Percentiles rank a stretch among this genome's conserved stretches.
Conservation (phyloP, 2,888 invertebrate species). For the Mactromeris polynyma region DNA sequence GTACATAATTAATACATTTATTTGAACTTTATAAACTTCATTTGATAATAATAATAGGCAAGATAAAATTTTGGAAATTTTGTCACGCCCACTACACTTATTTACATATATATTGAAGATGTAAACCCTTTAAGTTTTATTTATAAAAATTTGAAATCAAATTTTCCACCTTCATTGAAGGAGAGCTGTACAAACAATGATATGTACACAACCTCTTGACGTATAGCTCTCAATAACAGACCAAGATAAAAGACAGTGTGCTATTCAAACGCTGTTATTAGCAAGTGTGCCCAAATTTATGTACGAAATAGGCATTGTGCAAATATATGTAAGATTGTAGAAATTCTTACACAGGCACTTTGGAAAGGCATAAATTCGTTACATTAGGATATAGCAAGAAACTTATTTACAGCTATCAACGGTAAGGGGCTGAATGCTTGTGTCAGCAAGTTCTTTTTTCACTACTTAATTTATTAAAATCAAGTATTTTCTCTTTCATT, state of each 20-base stretch:
- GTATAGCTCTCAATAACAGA: conserved; percentile 21
- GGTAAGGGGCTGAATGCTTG: not conserved
- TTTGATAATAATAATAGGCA: not conserved
- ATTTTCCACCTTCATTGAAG: conserved; percentile 35
- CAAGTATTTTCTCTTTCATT: too few species aligned
- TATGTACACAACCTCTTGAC: conserved; percentile 38
- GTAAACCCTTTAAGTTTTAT: conserved; percentile 30
- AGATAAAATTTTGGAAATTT: not conserved
- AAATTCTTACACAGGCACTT: not conserved
- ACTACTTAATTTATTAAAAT: too few species aligned
- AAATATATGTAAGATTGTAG: not conserved
- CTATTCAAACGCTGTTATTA: not conserved
- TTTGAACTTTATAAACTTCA: not conserved
- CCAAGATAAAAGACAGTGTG: not conserved
- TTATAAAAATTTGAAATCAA: conserved; percentile 42
- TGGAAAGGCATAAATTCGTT: not conserved
- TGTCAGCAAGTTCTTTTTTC: too few species aligned
- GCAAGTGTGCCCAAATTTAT: not conserved
- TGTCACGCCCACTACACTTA: not conserved
- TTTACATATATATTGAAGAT: conserved; percentile 43
- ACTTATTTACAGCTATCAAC: not conserved
- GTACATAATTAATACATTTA: not conserved
- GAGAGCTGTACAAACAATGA: conserved; percentile 40
- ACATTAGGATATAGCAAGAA: not conserved
- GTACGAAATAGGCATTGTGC: not conserved